Base-by-base conservation (phyloP, 2,113 vertebrate genomes). In the Psephotus haematonotus region DNA sequence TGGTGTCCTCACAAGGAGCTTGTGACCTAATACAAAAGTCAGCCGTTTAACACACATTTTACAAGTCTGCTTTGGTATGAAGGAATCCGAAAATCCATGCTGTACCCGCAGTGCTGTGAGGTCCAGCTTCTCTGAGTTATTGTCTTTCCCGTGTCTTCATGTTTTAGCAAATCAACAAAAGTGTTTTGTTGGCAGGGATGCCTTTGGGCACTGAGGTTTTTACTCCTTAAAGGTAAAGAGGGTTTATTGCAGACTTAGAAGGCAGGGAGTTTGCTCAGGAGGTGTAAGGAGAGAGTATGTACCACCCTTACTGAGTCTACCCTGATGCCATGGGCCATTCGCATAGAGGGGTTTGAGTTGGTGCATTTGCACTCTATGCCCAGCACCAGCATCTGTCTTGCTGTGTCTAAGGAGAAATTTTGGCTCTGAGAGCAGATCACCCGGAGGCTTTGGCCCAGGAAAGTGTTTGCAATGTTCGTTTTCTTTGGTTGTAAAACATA, bases 21-120 rank as follows among this genome's bases (percentile, higher is more conserved):
- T 79, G 81, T 86, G 77, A 70, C 37, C 20, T 49, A 78, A 63
- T 19, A 64, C 67, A 74, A 47, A 85, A 64, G 78, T 82, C 68
- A 55, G 20, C 22, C 13, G 7, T 77, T 91, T 71, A 83, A 59
- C 13, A 87, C 13, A 7, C 16, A 7, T 83, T 71, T 84, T 78
- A 35, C 65, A 72, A 28, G 46, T 68, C 88, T 78, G n/a, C 44
- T 82, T 76, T 85, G 44, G 10, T 67, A 10, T 53, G 50, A 72
- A 74, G 43, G 50, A 77, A 17, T 41, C 5, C 4, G 49, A 44
- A 53, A 33, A 46, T 39, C 18, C 0, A 0, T 33, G 62, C 27
- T 0, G 2, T 82, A 50, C 47, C 13, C 3, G 1, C 52, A 19
- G 8, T n/a, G 20, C 79, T 25, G 41, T 0, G 1, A 62, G 53